Percentiles rank a stretch among this genome's conserved stretches.
These are phyloP conservation scores for Musca domestica DNA, from an alignment of 1,140 invertebrate genomes.

Conservation along the genomic window DNA sequence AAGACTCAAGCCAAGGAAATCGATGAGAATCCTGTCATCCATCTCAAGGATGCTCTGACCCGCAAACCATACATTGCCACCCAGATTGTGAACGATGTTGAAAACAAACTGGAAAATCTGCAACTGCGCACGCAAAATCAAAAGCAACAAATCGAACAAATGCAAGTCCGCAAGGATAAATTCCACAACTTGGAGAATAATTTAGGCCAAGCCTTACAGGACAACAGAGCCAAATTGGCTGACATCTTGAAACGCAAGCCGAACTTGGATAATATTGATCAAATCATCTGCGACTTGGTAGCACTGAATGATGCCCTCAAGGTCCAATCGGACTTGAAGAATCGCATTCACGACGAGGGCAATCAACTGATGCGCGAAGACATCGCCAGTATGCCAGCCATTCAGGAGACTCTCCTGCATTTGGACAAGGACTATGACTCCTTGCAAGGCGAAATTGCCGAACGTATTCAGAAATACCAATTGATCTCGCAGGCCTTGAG, in stretches of 20 bases:
- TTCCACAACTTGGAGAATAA: slow-evolving; percentile 67
- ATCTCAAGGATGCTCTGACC: slow-evolving; percentile 66
- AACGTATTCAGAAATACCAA: slow-evolving; percentile 73
- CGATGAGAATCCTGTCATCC: slow-evolving; percentile 65
- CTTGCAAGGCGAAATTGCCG: slow-evolving; percentile 68
- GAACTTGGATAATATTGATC: slow-evolving; percentile 50
- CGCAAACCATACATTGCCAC: slow-evolving; percentile 68
- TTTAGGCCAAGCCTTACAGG: slow-evolving; percentile 63
- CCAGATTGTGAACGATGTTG: slow-evolving; percentile 68
- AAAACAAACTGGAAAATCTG: slow-evolving; percentile 65
- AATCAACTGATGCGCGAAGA: slow-evolving; percentile 76
- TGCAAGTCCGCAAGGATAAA: slow-evolving; percentile 67
- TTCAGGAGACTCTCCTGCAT: slow-evolving; percentile 73
- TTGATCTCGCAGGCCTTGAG: slow-evolving; percentile 72
- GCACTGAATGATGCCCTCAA: slow-evolving; percentile 57
- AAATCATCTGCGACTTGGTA: slow-evolving; percentile 50
- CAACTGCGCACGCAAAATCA: slow-evolving; percentile 65
- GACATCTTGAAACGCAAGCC: slow-evolving; percentile 56
- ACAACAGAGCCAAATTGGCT: slow-evolving; percentile 58
- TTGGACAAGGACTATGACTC: slow-evolving; percentile 79
- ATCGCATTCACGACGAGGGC: slow-evolving; percentile 68
- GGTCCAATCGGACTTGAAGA: slow-evolving; percentile 56
- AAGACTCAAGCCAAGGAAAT: slow-evolving; percentile 66
- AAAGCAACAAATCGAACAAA: slow-evolving; percentile 66
- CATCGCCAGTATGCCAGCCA: slow-evolving; percentile 70